Conservation (phyloP, 2,888 invertebrate genomes). For the Galerucella nymphaeae region DNA sequence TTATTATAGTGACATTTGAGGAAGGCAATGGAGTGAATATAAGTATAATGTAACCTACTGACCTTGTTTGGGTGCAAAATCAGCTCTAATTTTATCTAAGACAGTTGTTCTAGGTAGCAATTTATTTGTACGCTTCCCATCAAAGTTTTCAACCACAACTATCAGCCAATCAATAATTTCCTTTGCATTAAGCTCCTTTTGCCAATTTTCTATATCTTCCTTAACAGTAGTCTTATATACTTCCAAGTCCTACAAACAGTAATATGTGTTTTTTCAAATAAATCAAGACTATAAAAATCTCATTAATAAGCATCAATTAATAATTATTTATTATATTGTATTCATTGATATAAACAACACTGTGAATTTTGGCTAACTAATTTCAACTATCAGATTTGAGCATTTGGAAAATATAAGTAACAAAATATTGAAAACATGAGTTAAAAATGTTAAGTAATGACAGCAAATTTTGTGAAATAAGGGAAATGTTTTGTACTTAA, state of each 20-base stretch:
- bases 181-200: slow-evolving; percentile 79
- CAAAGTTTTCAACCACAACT: slow-evolving; percentile 90
- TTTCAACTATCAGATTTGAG: too few relatives aligned
- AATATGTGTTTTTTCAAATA: neutral
- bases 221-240: slow-evolving; percentile 87
- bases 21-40: too few relatives aligned
- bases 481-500: neutral
- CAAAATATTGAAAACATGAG: too few relatives aligned
- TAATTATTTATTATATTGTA: neutral
- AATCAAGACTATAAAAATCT: too few relatives aligned
- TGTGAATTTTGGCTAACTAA: too few relatives aligned
- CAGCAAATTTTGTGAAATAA: neutral
- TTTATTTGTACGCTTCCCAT: slow-evolving; percentile 91
- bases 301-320: too few relatives aligned
- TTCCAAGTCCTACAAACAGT: slow-evolving; percentile 82
- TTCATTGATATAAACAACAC: too few relatives aligned
- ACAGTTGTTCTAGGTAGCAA: slow-evolving; percentile 92
- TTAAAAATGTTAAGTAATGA: too few relatives aligned
- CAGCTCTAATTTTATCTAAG: slow-evolving; percentile 92
- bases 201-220: slow-evolving; percentile 91
- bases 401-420: too few relatives aligned
- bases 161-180: slow-evolving; percentile 93
- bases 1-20: too few relatives aligned
- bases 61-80: slow-evolving; percentile 91
- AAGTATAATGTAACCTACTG: neutral